phyloP scores from a whole-genome alignment of 2,113 vertebrate species.

The Pavo muticus region DNA sequence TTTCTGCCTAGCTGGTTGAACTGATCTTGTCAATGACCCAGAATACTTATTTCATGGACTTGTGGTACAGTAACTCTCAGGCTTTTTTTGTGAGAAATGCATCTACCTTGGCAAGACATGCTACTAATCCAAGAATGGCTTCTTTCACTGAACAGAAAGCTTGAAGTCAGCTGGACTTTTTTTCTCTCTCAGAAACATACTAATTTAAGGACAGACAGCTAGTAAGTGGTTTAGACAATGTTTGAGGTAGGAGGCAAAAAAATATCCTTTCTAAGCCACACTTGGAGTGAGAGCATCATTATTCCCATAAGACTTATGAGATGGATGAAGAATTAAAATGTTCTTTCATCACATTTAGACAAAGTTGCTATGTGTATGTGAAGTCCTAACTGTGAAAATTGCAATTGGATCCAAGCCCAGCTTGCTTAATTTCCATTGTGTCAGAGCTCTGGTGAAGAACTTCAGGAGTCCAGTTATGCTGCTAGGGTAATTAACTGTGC shows the following conservation, averaged over 20 bases:
- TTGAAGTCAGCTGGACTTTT: not conserved
- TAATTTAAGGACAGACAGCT: not conserved
- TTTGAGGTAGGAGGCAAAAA: not conserved
- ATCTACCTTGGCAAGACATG: not conserved
- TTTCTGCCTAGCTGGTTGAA: not conserved
- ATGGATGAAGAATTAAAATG: not conserved
- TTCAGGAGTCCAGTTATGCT: not conserved
- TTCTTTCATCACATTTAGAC: not conserved
- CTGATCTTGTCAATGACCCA: not conserved
- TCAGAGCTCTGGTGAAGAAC: not conserved
- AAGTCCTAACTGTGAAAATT: not conserved
- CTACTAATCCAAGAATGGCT: not conserved
- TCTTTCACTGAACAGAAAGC: not conserved
- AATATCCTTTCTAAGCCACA: not conserved
- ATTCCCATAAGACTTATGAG: not conserved
- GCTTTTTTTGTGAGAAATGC: not conserved
- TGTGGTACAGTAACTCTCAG: not conserved
- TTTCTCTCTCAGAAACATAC: not conserved
- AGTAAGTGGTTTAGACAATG: not conserved
- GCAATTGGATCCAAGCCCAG: not conserved
- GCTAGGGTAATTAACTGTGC: not conserved
- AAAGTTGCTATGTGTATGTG: not conserved
- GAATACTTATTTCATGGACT: not conserved
- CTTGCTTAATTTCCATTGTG: not conserved
- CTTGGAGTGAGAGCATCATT: not conserved